Evolutionary conservation across 2,888 invertebrate genomes (phyloP).

Genomic region (Synanthedon vespiformis): DNA sequence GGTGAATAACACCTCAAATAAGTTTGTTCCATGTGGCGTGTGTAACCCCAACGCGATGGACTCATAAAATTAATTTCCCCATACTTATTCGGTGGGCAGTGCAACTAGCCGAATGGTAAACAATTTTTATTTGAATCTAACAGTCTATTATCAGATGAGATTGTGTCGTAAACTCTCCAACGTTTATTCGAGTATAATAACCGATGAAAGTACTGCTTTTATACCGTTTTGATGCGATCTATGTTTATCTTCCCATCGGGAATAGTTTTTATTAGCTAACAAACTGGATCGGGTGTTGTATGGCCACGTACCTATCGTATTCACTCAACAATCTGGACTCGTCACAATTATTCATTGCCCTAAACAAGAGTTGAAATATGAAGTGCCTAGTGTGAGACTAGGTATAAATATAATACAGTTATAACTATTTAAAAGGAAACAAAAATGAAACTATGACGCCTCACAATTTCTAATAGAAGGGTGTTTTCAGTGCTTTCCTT

Average conservation of each 20-base stretch:
- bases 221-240: slow-evolving; percentile 46
- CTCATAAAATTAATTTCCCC: slow-evolving; percentile 11
- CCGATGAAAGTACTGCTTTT: slow-evolving; percentile 49
- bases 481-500: no score
- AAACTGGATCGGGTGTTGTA: slow-evolving; percentile 4
- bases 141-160: slow-evolving; percentile 45
- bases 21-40: neutral
- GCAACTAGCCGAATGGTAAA: slow-evolving; percentile 32
- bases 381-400: no score
- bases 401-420: no score
- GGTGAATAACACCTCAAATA: no score
- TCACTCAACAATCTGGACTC: no score
- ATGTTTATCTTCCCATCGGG: slow-evolving; percentile 51
- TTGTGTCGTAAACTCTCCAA: slow-evolving; percentile 28
- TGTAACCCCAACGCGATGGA: slow-evolving; percentile 10
- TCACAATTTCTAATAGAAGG: no score
- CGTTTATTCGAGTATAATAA: slow-evolving; percentile 60
- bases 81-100: slow-evolving; percentile 15
- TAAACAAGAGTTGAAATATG: no score
- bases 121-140: slow-evolving; percentile 43
- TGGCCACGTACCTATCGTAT: neutral
- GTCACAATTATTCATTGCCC: no score
- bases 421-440: no score
- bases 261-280: slow-evolving; percentile 28
- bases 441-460: no score